Percentiles rank a stretch among this genome's conserved stretches.
phyloP scores from a whole-genome alignment of 2,113 vertebrate species.

The Lutjanus erythropterus region DNA sequence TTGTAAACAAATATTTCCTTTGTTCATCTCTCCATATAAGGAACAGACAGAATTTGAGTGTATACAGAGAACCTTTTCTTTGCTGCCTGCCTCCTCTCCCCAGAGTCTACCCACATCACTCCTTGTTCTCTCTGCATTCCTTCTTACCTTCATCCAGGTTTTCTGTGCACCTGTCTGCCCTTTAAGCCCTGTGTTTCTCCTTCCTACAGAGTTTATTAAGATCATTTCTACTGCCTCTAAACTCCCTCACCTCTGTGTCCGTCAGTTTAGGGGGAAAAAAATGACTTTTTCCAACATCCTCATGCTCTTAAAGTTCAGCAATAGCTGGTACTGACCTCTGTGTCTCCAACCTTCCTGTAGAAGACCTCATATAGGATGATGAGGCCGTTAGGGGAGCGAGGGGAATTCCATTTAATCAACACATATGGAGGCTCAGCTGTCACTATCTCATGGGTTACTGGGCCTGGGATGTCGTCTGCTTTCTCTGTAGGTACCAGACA shows the following conservation, averaged over 20 bases:
- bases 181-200: not conserved
- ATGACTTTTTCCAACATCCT: not conserved
- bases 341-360: constrained; percentile 90
- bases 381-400: constrained; percentile 92
- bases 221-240: not conserved
- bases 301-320: not conserved
- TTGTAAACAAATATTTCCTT: constrained; percentile 54
- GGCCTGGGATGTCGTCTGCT: constrained; percentile 91
- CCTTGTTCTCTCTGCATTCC: not conserved
- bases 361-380: constrained; percentile 97
- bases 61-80: constrained; percentile 11
- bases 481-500: constrained; percentile 84
- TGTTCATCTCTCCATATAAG: constrained; percentile 19
- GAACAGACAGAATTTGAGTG: constrained; percentile 21
- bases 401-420: constrained; percentile 92
- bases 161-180: not conserved
- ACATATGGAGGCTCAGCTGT: constrained; percentile 87
- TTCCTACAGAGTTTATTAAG: not conserved
- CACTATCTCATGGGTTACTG: constrained; percentile 88
- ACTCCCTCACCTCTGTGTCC: not conserved
- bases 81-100: not conserved
- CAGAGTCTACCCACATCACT: constrained; percentile 17
- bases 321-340: constrained; percentile 86
- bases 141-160: constrained; percentile 11
- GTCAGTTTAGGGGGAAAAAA: not conserved